Base-by-base conservation (phyloP, 2,797 vertebrate genomes). In the Distichodus sexfasciatus region DNA sequence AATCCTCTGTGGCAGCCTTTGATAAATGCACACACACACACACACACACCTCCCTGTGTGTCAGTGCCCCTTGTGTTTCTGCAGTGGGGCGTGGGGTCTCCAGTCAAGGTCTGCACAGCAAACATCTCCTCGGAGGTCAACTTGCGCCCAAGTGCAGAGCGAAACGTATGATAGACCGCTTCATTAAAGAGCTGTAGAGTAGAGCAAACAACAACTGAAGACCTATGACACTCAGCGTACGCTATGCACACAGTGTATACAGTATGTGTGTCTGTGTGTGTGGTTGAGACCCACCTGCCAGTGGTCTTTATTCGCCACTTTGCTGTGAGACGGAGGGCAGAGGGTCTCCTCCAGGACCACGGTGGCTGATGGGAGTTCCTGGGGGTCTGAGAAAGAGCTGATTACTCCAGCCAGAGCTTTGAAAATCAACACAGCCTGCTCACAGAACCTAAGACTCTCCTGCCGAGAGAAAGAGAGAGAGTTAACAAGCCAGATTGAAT, bases 391-490 rank as follows among this genome's bases (percentile, higher is more conserved):
- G 84, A 94, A 95, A 78, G 83, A 88, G 78, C 79, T 68, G 66
- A 96, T 89, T 61, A 92, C 82, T 66, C 69, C 89, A 72, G 91
- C 90, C 74, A 98, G 66, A 48, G 94, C 90, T 79, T 76, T 89
- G 74, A 93, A 72, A 71, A 98, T 93, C 31, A 36, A 66, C 19
- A 71, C 50, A 14, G 94, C 86, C 79, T 90, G 91, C 55, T 92
- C 90, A 70, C 66, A 89, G 81, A 96, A 98, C 21, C 85, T 82
- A 69, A 66, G 77, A 81, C 95, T 98, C 68, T 97, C 95, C 97
- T 98, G 75, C 67, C 47, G 21, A 46, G 31, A 10, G 21, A 19
- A 10, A 76, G 65, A 67, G 6, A 66, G 5, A 23, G 24, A 51
- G 66, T n/a, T n/a, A n/a, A n/a, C n/a, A n/a, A n/a, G n/a, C 10